These are phyloP conservation scores for Carcina quercana DNA, from an alignment of 2,888 invertebrate species.

Conservation along the genomic window DNA sequence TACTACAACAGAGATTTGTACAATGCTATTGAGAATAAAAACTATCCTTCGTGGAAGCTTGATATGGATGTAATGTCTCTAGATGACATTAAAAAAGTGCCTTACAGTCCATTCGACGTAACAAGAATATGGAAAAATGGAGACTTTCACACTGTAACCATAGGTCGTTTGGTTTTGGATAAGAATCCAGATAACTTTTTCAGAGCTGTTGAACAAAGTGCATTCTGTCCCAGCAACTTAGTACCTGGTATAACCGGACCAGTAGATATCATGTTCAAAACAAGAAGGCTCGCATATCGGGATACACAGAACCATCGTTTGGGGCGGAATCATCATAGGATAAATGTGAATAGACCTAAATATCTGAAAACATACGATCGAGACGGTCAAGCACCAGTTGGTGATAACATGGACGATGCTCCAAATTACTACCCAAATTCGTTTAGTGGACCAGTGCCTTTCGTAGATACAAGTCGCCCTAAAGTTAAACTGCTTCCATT, in stretches of 20 bases:
- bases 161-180: conserved; percentile 40
- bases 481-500: conserved; percentile 12
- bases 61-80: conserved; percentile 44
- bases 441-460: conserved; percentile 20
- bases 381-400: conserved; percentile 73
- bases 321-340: conserved; percentile 41
- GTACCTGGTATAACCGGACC: conserved; percentile 56
- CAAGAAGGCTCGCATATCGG: conserved; percentile 35
- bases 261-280: conserved; percentile 37
- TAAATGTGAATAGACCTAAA: conserved; percentile 37
- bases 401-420: conserved; percentile 83
- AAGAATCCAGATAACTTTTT: conserved; percentile 41
- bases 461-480: conserved; percentile 14
- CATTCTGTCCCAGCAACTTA: conserved; percentile 43
- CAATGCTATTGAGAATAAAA: conserved; percentile 85
- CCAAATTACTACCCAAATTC: conserved; percentile 23
- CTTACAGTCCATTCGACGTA: conserved; percentile 50
- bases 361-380: conserved; percentile 9
- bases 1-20: conserved; percentile 86
- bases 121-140: conserved; percentile 47
- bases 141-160: conserved; percentile 35
- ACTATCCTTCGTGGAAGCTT: conserved; percentile 50
- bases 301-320: conserved; percentile 47
- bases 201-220: conserved; percentile 34
- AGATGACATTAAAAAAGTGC: conserved; percentile 29